phyloP scores from a whole-genome alignment of 2,113 vertebrate genomes.

The Notechis scutatus region DNA sequence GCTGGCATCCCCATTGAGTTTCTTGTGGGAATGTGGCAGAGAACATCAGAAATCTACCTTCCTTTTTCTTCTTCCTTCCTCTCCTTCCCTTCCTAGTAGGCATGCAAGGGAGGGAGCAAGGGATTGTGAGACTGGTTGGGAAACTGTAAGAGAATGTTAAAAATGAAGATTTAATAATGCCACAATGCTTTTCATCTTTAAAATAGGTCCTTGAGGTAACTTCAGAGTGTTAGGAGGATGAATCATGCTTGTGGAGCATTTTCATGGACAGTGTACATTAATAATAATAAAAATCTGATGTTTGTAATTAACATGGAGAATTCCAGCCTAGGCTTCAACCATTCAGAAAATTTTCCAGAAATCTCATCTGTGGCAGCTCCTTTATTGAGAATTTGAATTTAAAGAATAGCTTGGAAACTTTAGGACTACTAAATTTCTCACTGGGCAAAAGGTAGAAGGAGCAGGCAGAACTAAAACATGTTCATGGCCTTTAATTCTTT shows the following conservation, averaged over 20 bases:
- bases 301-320: neutral
- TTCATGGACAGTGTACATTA: neutral
- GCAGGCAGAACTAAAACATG: neutral
- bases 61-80: neutral
- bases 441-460: neutral
- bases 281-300: neutral
- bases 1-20: neutral
- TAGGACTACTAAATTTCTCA: neutral
- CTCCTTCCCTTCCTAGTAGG: neutral
- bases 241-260: neutral
- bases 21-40: neutral
- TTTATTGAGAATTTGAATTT: neutral
- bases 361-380: neutral
- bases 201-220: neutral
- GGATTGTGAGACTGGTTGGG: neutral
- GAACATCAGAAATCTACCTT: neutral
- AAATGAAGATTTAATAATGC: neutral
- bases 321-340: neutral
- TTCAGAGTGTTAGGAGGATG: neutral
- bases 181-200: neutral
- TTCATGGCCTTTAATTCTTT: neutral
- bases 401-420: neutral
- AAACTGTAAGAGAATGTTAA: neutral
- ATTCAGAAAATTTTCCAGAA: neutral
- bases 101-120: neutral